Conservation (phyloP, 1,140 invertebrate genomes). For the Euura saliciscinereae region DNA sequence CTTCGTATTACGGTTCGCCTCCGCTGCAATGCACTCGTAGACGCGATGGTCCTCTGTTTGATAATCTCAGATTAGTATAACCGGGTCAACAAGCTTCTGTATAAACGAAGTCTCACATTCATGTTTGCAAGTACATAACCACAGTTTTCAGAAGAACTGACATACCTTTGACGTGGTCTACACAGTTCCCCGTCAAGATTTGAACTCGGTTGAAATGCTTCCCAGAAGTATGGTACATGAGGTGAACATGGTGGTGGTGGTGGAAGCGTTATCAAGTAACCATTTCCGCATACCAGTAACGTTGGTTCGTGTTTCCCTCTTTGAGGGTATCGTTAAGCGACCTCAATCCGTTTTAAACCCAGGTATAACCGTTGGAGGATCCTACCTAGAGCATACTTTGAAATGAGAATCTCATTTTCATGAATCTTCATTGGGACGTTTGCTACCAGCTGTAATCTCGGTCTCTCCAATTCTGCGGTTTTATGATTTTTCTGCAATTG, state of each 20-base stretch:
- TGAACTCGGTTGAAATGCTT: too few relatives aligned
- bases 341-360: not conserved
- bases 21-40: not conserved
- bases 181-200: too few relatives aligned
- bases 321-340: not conserved
- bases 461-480: not conserved
- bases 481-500: not conserved
- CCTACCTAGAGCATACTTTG: not conserved
- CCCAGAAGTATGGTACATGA: too few relatives aligned
- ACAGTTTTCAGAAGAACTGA: too few relatives aligned
- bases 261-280: not conserved
- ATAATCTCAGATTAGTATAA: slow-evolving; percentile 1
- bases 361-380: not conserved
- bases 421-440: not conserved
- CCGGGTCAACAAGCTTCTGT: not conserved
- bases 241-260: too few relatives aligned
- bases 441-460: not conserved
- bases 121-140: too few relatives aligned
- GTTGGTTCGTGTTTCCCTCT: not conserved
- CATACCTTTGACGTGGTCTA: too few relatives aligned
- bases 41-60: not conserved
- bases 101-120: not conserved
- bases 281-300: not conserved
- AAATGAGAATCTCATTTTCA: slow-evolving; percentile 4
- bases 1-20: not conserved